phyloP scores from a whole-genome alignment of 1,140 invertebrate genomes.

The Orchestia grillus region DNA sequence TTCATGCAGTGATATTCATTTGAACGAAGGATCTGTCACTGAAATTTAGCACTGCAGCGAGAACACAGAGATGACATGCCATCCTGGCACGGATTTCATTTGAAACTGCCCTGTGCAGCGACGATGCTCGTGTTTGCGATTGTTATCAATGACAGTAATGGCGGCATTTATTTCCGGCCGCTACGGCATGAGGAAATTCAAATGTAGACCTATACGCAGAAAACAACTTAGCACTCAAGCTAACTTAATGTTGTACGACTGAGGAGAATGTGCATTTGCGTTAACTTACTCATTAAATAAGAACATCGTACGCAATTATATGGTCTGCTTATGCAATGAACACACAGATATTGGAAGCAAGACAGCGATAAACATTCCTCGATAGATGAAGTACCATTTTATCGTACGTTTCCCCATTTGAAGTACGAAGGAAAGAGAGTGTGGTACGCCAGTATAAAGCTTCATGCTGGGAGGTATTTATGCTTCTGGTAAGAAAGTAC shows the following conservation, averaged over 20 bases:
- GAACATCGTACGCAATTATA: no score
- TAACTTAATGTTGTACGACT: not conserved
- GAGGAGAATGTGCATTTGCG: not conserved
- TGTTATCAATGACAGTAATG: slow-evolving; percentile 9
- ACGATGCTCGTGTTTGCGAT: not conserved
- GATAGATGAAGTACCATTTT: no score
- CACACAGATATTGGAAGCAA: no score
- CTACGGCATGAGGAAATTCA: not conserved
- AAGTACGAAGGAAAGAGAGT: no score
- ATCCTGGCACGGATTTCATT: not conserved
- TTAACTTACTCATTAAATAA: not conserved
- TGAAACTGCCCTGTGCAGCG: not conserved
- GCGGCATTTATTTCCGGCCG: not conserved
- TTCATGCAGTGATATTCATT: no score
- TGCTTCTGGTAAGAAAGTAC: no score
- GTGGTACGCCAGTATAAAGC: no score
- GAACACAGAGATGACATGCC: not conserved
- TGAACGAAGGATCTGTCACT: no score
- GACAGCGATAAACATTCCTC: no score
- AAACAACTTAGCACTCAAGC: not conserved
- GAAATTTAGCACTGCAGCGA: not conserved
- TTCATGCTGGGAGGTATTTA: no score
- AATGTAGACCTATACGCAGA: not conserved
- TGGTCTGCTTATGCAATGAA: no score
- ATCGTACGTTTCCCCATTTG: no score